Evolutionary conservation across 1,140 invertebrate genomes (phyloP).

Genomic region (Linepithema humile): DNA sequence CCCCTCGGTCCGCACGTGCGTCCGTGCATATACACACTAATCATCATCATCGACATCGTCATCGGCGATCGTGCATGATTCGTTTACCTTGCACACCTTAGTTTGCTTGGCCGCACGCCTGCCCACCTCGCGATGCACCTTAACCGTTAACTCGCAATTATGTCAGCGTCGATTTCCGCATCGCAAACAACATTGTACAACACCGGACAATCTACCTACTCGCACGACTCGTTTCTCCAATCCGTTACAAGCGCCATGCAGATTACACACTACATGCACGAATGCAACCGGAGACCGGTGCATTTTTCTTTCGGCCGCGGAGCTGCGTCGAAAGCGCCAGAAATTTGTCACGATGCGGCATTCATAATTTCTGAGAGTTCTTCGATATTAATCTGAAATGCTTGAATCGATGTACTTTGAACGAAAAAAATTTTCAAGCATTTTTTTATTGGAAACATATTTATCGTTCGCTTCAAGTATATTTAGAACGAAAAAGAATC

Average conservation of each 20-base stretch:
- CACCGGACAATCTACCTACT: not conserved
- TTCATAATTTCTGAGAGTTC: no score
- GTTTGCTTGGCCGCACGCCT: slow-evolving; percentile 64
- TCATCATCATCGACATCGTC: slow-evolving; percentile 22
- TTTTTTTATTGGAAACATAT: no score
- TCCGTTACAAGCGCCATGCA: not conserved
- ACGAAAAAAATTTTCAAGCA: no score
- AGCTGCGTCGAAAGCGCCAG: slow-evolving; percentile 24
- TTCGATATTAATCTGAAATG: no score
- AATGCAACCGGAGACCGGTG: not conserved
- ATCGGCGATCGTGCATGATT: slow-evolving; percentile 64
- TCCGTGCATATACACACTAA: slow-evolving; percentile 17
- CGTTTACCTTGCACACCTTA: slow-evolving; percentile 63
- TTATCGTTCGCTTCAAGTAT: no score
- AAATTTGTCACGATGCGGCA: not conserved
- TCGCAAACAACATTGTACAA: slow-evolving; percentile 36
- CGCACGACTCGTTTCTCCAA: slow-evolving; percentile 32
- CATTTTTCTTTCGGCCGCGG: not conserved
- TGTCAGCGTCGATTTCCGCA: slow-evolving; percentile 38
- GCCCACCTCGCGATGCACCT: slow-evolving; percentile 36
- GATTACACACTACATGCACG: slow-evolving; percentile 1
- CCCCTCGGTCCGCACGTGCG: not conserved
- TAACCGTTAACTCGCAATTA: slow-evolving; percentile 57
- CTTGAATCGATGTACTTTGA: no score
- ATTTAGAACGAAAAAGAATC: no score